Base-by-base conservation (phyloP, 1,140 invertebrate species). In the Magallana gigas region DNA sequence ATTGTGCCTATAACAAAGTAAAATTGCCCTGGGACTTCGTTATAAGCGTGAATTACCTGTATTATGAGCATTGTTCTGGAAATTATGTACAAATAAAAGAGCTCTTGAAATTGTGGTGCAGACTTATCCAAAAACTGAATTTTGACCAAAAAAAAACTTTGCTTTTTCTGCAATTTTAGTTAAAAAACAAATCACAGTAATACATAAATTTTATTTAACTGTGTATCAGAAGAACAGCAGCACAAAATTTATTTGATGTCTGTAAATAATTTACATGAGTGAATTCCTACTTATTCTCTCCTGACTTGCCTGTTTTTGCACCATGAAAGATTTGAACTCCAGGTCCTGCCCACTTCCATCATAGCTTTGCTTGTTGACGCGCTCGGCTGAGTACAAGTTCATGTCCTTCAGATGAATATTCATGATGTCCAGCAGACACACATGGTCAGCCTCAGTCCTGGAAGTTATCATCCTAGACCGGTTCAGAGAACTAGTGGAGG, bases 351-450 rank as follows among this genome's bases (percentile, higher is more conserved):
- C 59, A 16, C 76, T 83, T 1, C 88, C 83, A 12, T 87, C 89
- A 83, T 92, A 93, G 11, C 89, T 36, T n/a, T 88, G 90, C 84
- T 93, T 94, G 60, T 91, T 85, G 5, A 94, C 91, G 48, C 94
- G 89, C 64, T 91, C 89, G 62, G 97, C 97, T 6, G 97, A 96
- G 89, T 97, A 97, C 2, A 98, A 94, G 93, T 98, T 97, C 96
- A 98, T 98, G 90, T 98, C 97, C 6, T 97, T 96, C 59, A 98
- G 93, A 87, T 97, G 96, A 1, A 98, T 95, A 81, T 95, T 95
- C 96, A 98, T 97, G 0, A 98, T 96, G 93, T 98, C 97, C 8
- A 98, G 91, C 12, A 98, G 92, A 92, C 96, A 95, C 2, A 83
- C 86, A 81, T 92, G 87, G 8, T 83, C 88, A 62, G 58, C 83